Base-by-base conservation (phyloP, 2,888 invertebrate species). In the Aspidiotus destructor region DNA sequence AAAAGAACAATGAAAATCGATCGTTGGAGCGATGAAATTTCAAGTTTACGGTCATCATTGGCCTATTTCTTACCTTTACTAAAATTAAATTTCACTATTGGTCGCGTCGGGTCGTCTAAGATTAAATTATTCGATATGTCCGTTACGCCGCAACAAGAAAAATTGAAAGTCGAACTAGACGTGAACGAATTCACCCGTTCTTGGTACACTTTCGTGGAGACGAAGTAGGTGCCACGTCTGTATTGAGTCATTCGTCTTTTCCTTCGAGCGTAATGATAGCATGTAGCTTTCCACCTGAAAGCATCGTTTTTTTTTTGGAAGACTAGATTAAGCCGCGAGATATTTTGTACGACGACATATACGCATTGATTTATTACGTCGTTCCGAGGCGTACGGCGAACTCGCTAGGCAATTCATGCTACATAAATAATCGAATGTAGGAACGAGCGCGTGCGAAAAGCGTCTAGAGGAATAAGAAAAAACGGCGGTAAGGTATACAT, bases 151-250 rank as follows among this genome's bases (percentile, higher is more conserved):
- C 88, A 89, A 74, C 84, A 84, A 60, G 86, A 85, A 76, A 87
- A 89, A 68, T 87, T 85, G 75, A 90, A 91, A 69, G 86, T 85
- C 15, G 87, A 85, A 41, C 86, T 87, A 0, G 87, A 86, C 11
- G 87, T 85, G 77, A 89, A 87, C 0, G 88, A 86, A 77, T 89
- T 89, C 62, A 90, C 86, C 52, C 90, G 79, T 75, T 90, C 89
- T 77, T 89, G 90, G 77, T 88, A 89, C 5, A 89, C 88, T 82
- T 89, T 89, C 62, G 88, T 88, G 48, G 88, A 86, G 9, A 88
- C 88, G 75, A 88, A 87, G 60, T 89, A 87, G 77, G 89, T 89
- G 8, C 89, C 89, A 76, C 89, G 88, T 68, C 89, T 81, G 76
- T 88, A 89, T 71, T 89, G 82, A 72, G 87, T 87, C 74, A 87